Conservation (phyloP, 2,113 vertebrate genomes). For the Onychostruthus taczanowskii region DNA sequence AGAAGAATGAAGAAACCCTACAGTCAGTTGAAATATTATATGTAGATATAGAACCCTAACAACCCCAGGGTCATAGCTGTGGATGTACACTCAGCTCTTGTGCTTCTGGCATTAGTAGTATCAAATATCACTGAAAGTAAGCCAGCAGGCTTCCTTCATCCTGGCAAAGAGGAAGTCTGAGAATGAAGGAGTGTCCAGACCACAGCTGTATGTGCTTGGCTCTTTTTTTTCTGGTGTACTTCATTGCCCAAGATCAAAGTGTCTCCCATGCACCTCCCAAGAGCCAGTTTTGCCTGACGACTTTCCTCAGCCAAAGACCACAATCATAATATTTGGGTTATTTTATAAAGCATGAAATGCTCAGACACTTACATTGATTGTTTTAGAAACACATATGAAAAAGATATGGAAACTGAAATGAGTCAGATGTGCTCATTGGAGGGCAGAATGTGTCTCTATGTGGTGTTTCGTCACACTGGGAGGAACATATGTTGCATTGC, state of each 20-base stretch:
- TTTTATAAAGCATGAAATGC: background rate
- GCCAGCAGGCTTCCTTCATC: background rate
- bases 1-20: background rate
- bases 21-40: background rate
- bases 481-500: background rate
- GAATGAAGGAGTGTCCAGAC: background rate
- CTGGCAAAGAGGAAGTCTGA: background rate
- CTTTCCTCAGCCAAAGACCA: background rate
- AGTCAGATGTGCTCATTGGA: background rate
- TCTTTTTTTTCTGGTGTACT: background rate
- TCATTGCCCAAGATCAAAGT: background rate
- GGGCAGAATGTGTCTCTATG: background rate
- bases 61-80: background rate
- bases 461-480: background rate
- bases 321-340: background rate
- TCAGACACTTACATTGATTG: background rate
- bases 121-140: background rate
- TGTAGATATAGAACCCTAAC: background rate
- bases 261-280: background rate
- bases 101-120: background rate
- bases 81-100: background rate
- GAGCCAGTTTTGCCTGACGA: background rate
- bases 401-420: background rate
- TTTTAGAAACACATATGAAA: background rate
- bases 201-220: background rate